Evolutionary conservation across 2,797 vertebrate species (phyloP), one percentile per base, ranked within the genome.

Genomic region (Protosalanx chinensis): DNA sequence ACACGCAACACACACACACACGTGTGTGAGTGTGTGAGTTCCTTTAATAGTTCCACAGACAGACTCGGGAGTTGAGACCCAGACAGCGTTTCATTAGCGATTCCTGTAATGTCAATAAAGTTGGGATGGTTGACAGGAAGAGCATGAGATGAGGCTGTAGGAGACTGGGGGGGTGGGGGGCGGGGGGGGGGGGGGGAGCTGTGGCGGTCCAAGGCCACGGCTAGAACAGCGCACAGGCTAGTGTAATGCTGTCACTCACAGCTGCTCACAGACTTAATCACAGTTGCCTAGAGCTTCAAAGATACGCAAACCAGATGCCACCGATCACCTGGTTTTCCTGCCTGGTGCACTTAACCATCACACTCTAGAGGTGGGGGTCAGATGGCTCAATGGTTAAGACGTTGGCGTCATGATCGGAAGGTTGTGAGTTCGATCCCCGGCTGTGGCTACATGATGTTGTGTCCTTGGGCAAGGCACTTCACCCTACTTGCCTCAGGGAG

Each of bases 21-120:
- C 13, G 68, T 60, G 63, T 64, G 49, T 57, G n/a, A 27, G 20
- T 46, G 12, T 27, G 62, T 33, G 68, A 81, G 84, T 83, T 72
- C 76, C 71, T 82, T 80, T 72, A 81, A 84, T 71, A 82, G 83
- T 80, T 72, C 37, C 23, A 70, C 53, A 69, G 74, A 53, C 72
- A 76, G 80, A 83, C 82, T 76, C n/a, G 72, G 2, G 56, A 68
- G 66, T 76, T 37, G 60, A 77, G 79, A 67, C 70, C 79, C 87
- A 91, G 90, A 90, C 86, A 32, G 72, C 32, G 84, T 84, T 92
- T 93, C 87, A 92, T 92, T 91, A 90, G 83, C 30, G 80, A 91
- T 93, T 93, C 91, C 92, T 88, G 91, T 92, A 91, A 93, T 76
- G 88, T 90, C 90, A 86, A 90, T 93, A 88, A 81, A 80, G 84